Percentiles rank a stretch among this genome's conserved stretches.
phyloP scores from a whole-genome alignment of 2,797 vertebrate genomes.

The Macropodus opercularis region DNA sequence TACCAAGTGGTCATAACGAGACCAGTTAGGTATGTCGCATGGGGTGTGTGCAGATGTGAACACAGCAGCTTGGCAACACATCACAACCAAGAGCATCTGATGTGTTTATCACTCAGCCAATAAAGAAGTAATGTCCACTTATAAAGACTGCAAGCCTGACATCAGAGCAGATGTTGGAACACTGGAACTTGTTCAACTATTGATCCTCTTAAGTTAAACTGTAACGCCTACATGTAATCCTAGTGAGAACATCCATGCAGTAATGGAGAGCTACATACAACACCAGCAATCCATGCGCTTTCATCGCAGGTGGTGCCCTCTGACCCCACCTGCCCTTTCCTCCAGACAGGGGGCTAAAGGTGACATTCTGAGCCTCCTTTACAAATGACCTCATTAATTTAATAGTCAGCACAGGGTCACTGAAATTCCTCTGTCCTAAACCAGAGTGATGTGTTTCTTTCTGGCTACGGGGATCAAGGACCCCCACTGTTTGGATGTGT shows the following conservation, averaged over 20 bases:
- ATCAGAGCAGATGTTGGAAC: not conserved
- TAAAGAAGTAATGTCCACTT: too few species aligned
- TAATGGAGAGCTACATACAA: not conserved
- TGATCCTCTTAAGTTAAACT: too few species aligned
- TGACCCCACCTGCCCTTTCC: not conserved
- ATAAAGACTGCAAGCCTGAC: too few species aligned
- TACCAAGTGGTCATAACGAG: not conserved
- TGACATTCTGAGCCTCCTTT: not conserved
- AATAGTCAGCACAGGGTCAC: not conserved
- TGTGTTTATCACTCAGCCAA: not conserved
- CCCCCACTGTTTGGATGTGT: not conserved
- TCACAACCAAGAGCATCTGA: constrained; percentile 1
- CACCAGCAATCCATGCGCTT: not conserved
- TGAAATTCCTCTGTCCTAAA: not conserved
- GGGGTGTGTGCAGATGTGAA: not conserved
- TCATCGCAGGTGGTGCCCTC: not conserved
- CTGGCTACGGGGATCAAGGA: not conserved
- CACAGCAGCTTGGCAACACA: not conserved
- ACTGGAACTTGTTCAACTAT: not conserved
- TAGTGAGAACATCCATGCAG: too few species aligned
- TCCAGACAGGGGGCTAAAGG: not conserved
- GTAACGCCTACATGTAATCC: too few species aligned
- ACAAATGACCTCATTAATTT: not conserved
- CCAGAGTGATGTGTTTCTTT: not conserved
- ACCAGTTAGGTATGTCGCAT: not conserved